Base-by-base conservation (phyloP, 2,113 vertebrate species). In the Pelusios castaneus region DNA sequence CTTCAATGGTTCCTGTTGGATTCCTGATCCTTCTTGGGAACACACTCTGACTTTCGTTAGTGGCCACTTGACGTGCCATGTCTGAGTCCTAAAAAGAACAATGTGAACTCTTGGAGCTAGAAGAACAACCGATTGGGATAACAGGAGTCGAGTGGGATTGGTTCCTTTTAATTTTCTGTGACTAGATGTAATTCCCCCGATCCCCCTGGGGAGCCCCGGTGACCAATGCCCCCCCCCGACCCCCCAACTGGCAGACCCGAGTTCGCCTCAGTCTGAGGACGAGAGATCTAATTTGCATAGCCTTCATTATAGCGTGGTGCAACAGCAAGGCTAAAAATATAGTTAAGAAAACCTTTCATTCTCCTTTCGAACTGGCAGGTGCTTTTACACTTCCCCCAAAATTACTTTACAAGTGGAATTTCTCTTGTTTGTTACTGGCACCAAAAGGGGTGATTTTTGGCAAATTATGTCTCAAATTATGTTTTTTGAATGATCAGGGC, bases 11-110 rank as follows among this genome's bases (percentile, higher is more conserved):
- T 97, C 93, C 97, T 97, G 95, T 96, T 97, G 95, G 94, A 95
- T 95, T 96, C 96, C 95, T 97, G 91, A 94, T 97, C 95, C 95
- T 94, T 93, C 95, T 38, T 34, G 38, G 94, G 96, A 97, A 96
- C 95, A 94, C 95, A 94, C 94, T 96, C 94, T 97, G 95, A 97
- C 97, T 94, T 97, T 97, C 97, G 97, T 97, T 97, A 95, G 95
- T 97, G 96, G 96, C 97, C 94, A 96, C 88, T 97, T 97, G 95
- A 97, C 92, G 95, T 96, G 95, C 96, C 96, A 92, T 97, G 97
- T n/a, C n/a, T n/a, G n/a, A n/a, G n/a, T n/a, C n/a, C n/a, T n/a
- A n/a, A 82, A 89, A 82, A 77, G 91, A 93, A 77, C 85, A 55
- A 85, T 77, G 70, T 27, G 25, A 76, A 76, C 73, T 45, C 25